These are phyloP conservation scores for Oxygymnocypris stewartii DNA, from an alignment of 2,113 vertebrate genomes.

Conservation along the genomic window DNA sequence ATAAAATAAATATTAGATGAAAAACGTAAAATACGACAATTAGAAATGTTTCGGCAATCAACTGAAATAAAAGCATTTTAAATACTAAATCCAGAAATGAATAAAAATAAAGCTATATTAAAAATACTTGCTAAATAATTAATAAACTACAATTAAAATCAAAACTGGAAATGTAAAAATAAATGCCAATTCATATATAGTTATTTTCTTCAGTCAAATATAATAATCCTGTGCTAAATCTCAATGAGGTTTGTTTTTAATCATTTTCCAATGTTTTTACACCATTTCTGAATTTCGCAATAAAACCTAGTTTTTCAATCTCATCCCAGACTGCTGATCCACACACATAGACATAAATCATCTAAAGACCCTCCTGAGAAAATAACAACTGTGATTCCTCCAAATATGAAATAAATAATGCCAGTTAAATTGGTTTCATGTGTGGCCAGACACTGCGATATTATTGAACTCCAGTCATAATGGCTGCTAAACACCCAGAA, in stretches of 20 bases:
- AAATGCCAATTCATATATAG: too few species aligned
- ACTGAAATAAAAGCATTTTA: too few species aligned
- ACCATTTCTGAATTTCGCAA: background rate
- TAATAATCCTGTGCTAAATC: background rate
- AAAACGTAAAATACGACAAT: too few species aligned
- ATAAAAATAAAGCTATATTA: too few species aligned
- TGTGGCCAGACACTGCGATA: background rate
- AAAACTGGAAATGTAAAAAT: too few species aligned
- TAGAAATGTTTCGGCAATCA: too few species aligned
- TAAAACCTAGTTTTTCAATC: background rate
- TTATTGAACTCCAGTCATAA: background rate
- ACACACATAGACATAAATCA: background rate
- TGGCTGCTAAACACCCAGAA: background rate
- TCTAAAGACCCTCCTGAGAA: background rate
- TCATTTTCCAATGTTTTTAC: too few species aligned
- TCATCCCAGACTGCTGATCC: background rate
- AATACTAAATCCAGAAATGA: too few species aligned
- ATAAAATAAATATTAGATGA: too few species aligned
- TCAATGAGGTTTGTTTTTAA: slow-evolving; percentile 8
- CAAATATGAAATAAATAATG: background rate
- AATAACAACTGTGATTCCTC: background rate
- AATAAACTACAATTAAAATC: too few species aligned
- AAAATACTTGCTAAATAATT: too few species aligned
- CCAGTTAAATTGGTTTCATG: background rate
- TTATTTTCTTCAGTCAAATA: too few species aligned